Evolutionary conservation across 2,113 vertebrate genomes (phyloP), one percentile per base, ranked within the genome.

Genomic region (Speoplatyrhinus poulsoni): DNA sequence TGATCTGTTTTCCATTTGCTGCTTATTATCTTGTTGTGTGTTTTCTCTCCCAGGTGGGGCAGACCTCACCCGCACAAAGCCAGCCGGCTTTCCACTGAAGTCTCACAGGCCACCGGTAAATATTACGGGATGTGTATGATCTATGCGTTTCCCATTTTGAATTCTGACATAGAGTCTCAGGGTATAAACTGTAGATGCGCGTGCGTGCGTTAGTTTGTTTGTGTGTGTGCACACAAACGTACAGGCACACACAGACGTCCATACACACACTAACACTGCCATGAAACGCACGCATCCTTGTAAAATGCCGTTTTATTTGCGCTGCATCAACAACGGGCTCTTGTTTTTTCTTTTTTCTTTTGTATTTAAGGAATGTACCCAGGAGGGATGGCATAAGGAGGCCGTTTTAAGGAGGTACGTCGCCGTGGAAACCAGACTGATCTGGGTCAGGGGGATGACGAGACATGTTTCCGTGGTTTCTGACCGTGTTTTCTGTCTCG

Each of bases 341-440:
- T 58, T 55, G 10, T 17, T 56, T 32, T 50, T 17, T 50, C 46
- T 65, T 19, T 50, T 26, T 4, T 62, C 12, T 49, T 16, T 75
- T 10, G 67, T 32, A 52, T 63, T 62, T 9, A 19, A 93, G 93
- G 84, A 87, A 9, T 92, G 90, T 56, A 89, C 88, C 0, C 61
- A 72, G 62, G 74, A 66, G 56, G 86, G 81, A 60, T 90, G 86
- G 1, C 54, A 54, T 41, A 86, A 56, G 50, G 57, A 70, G 41
- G 65, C 15, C 0, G 73, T 90, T n/a, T 57, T 83, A 8, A 90
- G 82, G 58, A 89, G 90, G 93, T 93, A 72, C 87, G 74, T 46
- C 12, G 12, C 36, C 26, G 52, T 15, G n/a, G 41, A 32, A n/a
- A 12, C 19, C 56, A 58, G 56, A 10, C 55, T 4, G 36, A 41